phyloP scores from a whole-genome alignment of 2,113 vertebrate species.

The Athene noctua region DNA sequence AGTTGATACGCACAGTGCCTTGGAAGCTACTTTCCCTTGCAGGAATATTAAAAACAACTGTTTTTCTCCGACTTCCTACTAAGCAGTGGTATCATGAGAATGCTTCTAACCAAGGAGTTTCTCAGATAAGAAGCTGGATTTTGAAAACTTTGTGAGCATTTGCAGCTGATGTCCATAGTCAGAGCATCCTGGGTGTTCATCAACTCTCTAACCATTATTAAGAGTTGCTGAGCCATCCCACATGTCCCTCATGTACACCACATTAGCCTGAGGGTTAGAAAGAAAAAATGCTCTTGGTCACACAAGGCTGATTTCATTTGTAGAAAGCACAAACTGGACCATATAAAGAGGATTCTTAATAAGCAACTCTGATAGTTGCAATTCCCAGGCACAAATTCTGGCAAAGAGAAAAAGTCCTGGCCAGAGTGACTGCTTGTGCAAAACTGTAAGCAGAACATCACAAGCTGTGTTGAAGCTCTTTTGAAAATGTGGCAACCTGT shows the following conservation, averaged over 20 bases:
- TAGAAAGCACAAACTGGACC: neutral
- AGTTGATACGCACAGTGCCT: neutral
- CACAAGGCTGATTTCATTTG: neutral
- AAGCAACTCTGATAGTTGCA: neutral
- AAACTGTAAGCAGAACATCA: neutral
- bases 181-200: neutral
- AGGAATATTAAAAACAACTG: neutral
- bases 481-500: constrained; percentile 13
- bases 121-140: neutral
- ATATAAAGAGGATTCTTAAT: neutral
- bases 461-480: constrained; percentile 28
- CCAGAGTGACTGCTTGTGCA: neutral
- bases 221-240: neutral
- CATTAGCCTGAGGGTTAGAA: neutral
- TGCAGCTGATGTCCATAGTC: neutral
- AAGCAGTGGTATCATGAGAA: neutral
- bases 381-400: neutral
- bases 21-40: neutral
- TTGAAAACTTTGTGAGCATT: neutral
- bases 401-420: neutral
- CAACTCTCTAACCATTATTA: neutral
- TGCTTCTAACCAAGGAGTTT: neutral
- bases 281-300: neutral
- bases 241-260: neutral
- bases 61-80: neutral